These are phyloP conservation scores for Macquaria australasica DNA, from an alignment of 2,113 vertebrate genomes.

Conservation along the genomic window DNA sequence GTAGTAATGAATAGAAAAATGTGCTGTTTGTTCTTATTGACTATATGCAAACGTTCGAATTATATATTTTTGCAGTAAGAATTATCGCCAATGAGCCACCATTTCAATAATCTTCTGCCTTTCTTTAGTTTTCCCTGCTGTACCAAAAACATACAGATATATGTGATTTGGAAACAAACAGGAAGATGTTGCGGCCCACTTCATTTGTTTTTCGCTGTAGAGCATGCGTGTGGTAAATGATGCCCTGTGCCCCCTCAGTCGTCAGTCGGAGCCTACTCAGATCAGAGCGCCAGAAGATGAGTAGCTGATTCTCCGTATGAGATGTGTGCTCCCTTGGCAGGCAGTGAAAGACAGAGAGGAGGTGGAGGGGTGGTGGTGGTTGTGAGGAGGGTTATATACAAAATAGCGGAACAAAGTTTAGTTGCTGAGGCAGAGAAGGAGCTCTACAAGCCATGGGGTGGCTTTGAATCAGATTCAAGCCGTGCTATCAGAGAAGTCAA, in stretches of 20 bases:
- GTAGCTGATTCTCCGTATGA: slow-evolving; percentile 31
- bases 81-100: neutral
- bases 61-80: neutral
- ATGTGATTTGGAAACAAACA: slow-evolving; percentile 8
- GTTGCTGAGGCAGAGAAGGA: slow-evolving; percentile 38
- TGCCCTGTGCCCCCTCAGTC: slow-evolving; percentile 31
- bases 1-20: too few species aligned
- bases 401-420: slow-evolving; percentile 47
- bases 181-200: neutral
- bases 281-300: slow-evolving; percentile 44
- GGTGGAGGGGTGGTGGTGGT: slow-evolving; percentile 6
- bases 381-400: slow-evolving; percentile 23
- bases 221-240: slow-evolving; percentile 21
- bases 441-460: slow-evolving; percentile 13
- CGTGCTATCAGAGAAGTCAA: slow-evolving; percentile 71
- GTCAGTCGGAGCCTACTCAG: slow-evolving; percentile 39
- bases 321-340: slow-evolving; percentile 35
- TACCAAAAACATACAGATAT: too few species aligned
- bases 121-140: too few species aligned
- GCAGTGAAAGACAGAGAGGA: slow-evolving; percentile 39
- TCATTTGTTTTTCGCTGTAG: slow-evolving; percentile 20
- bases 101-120: too few species aligned
- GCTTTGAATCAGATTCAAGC: slow-evolving; percentile 70
- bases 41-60: neutral
- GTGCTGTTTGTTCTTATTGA: neutral